These are phyloP conservation scores for Drosophila aldrichi DNA, from an alignment of 2,888 invertebrate species.

Conservation along the genomic window DNA sequence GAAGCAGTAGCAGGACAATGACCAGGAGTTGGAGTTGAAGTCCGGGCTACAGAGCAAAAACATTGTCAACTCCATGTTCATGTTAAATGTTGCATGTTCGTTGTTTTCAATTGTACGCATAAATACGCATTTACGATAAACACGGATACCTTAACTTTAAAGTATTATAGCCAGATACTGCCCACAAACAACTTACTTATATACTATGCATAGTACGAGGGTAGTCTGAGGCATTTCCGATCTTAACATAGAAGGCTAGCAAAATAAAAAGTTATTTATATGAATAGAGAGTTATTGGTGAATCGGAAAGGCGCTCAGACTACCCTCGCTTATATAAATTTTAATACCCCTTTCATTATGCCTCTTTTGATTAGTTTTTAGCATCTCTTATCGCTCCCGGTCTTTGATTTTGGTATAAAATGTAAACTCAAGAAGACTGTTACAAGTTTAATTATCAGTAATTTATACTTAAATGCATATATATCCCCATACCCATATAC, in stretches of 20 bases:
- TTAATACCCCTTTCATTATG: slow-evolving; percentile 4
- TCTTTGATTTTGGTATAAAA: slow-evolving; percentile 61
- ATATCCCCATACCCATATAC: slow-evolving; percentile 27
- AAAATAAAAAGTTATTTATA: neutral
- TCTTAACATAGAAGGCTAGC: neutral
- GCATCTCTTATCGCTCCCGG: slow-evolving; percentile 10
- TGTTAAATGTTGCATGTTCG: slow-evolving; percentile 42
- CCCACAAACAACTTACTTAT: slow-evolving; percentile 55
- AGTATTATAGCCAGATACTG: slow-evolving; percentile 79
- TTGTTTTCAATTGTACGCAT: slow-evolving; percentile 62
- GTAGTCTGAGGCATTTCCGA: slow-evolving; percentile 1
- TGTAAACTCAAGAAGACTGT: slow-evolving; percentile 85
- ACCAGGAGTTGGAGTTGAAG: slow-evolving; percentile 10
- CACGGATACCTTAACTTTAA: slow-evolving; percentile 70
- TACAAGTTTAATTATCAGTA: slow-evolving; percentile 82
- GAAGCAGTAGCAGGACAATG: neutral
- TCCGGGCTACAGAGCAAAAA: slow-evolving; percentile 48
- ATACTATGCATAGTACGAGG: slow-evolving; percentile 11
- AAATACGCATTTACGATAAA: slow-evolving; percentile 74
- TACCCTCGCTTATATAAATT: slow-evolving; percentile 18
- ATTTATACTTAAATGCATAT: slow-evolving; percentile 42
- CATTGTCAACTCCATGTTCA: slow-evolving; percentile 46
- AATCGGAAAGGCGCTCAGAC: neutral
- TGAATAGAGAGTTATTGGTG: neutral
- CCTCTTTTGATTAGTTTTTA: slow-evolving; percentile 23